These are phyloP conservation scores for Pseudoips prasinana DNA, from an alignment of 2,888 invertebrate genomes.

Conservation along the genomic window DNA sequence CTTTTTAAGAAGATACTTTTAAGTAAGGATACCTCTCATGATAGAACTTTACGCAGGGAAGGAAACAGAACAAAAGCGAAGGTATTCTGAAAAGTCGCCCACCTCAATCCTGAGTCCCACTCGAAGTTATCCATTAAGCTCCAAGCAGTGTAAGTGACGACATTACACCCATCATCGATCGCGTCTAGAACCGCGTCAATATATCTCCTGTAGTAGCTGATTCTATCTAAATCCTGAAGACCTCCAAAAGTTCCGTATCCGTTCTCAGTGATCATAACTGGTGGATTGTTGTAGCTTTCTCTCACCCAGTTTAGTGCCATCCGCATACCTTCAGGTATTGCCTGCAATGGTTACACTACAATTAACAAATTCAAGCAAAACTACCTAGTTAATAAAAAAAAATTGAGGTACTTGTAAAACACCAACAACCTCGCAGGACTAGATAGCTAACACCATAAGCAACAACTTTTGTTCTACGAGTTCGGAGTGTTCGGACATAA, in stretches of 20 bases:
- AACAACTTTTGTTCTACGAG: too few species aligned
- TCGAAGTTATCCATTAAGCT: slow-evolving; percentile 70
- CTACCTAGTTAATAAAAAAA: too few species aligned
- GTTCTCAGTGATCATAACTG: slow-evolving; percentile 82
- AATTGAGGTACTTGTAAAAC: too few species aligned
- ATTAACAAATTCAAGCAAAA: too few species aligned
- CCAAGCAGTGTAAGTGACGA: slow-evolving; percentile 58
- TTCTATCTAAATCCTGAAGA: slow-evolving; percentile 57
- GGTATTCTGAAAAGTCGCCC: too few species aligned
- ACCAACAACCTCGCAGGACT: too few species aligned
- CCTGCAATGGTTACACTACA: slow-evolving; percentile 27
- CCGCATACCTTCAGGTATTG: slow-evolving; percentile 74
- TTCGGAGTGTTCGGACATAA: too few species aligned
- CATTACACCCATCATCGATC: slow-evolving; percentile 53
- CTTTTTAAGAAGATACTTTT: too few species aligned
- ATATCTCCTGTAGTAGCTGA: slow-evolving; percentile 56
- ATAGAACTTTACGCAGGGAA: too few species aligned
- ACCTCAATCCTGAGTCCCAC: slow-evolving; percentile 52
- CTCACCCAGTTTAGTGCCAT: slow-evolving; percentile 80
- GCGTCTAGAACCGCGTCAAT: slow-evolving; percentile 52
- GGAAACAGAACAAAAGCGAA: too few species aligned
- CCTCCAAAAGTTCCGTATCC: slow-evolving; percentile 75
- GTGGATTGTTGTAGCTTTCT: slow-evolving; percentile 75
- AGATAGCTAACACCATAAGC: too few species aligned
- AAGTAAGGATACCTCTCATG: too few species aligned